A percentile compares a stretch with the other conserved stretches of the same genome.
Conservation (phyloP, 2,888 invertebrate genomes). For the Fragum sueziense region DNA sequence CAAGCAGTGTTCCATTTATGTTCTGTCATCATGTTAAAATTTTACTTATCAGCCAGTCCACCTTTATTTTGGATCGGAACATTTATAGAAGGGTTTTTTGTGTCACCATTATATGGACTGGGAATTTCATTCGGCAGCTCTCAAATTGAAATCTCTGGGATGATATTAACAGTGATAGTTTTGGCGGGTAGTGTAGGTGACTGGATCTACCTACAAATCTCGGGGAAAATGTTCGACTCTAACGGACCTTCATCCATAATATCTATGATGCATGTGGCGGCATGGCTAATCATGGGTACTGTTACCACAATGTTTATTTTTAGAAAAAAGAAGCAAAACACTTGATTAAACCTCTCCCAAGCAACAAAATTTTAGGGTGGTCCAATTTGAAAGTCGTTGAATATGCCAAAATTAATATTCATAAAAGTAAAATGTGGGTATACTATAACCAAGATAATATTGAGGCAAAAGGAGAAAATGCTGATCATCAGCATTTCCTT, state of each 20-base stretch:
- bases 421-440: too few relatives aligned
- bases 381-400: too few relatives aligned
- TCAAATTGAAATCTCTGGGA: conserved; percentile 38
- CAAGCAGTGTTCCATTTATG: not conserved
- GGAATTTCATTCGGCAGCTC: conserved; percentile 43
- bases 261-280: not conserved
- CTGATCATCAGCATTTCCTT: too few relatives aligned
- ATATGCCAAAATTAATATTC: not conserved
- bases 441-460: too few relatives aligned
- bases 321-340: not conserved
- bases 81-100: conserved; percentile 32
- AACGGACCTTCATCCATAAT: conserved; percentile 29
- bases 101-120: conserved; percentile 45
- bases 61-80: conserved; percentile 29
- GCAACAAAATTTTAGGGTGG: too few relatives aligned
- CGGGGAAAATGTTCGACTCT: conserved; percentile 40
- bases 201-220: conserved; percentile 33
- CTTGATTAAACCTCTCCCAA: too few relatives aligned
- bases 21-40: conserved; percentile 12
- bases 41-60: conserved; percentile 10
- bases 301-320: not conserved
- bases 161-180: conserved; percentile 42
- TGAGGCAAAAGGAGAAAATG: too few relatives aligned
- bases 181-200: conserved; percentile 47
- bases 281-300: not conserved